A percentile compares a stretch with the other conserved stretches of the same genome.
phyloP scores from a whole-genome alignment of 2,888 invertebrate genomes.

The Chironomus tentans region DNA sequence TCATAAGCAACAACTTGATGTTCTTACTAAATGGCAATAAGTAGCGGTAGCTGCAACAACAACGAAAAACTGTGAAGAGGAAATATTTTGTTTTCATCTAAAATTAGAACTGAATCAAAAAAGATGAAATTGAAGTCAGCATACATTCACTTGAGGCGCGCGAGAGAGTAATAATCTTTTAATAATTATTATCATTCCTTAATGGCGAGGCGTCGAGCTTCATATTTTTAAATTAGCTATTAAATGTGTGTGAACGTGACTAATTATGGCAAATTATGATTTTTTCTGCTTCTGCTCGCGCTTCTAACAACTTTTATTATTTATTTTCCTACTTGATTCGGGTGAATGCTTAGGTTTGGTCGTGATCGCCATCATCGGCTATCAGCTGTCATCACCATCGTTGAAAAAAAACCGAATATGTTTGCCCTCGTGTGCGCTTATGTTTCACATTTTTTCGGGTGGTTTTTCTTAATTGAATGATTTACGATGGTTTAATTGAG shows the following conservation, averaged over 20 bases:
- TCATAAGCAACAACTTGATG: too few relatives aligned
- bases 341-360: not conserved
- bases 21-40: too few relatives aligned
- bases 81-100: too few relatives aligned
- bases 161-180: conserved; percentile 12
- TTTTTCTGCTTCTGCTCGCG: conserved; percentile 2
- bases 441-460: not conserved
- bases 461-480: conserved; percentile 18
- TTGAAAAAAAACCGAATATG: not conserved
- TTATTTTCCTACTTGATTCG: too few relatives aligned
- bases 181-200: conserved; percentile 18
- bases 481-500: conserved; percentile 22
- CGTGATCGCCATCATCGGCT: not conserved
- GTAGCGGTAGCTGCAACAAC: too few relatives aligned
- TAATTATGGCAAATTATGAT: conserved; percentile 25
- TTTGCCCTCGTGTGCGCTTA: not conserved
- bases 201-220: not conserved
- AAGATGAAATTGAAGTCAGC: too few relatives aligned
- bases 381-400: not conserved
- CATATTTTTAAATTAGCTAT: conserved; percentile 12
- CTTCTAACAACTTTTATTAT: not conserved
- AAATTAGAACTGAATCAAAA: too few relatives aligned
- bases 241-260: conserved; percentile 21
- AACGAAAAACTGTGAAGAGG: too few relatives aligned
- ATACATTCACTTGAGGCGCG: conserved; percentile 5